Conservation (phyloP, 2,113 vertebrate genomes). For the Pterocles gutturalis region DNA sequence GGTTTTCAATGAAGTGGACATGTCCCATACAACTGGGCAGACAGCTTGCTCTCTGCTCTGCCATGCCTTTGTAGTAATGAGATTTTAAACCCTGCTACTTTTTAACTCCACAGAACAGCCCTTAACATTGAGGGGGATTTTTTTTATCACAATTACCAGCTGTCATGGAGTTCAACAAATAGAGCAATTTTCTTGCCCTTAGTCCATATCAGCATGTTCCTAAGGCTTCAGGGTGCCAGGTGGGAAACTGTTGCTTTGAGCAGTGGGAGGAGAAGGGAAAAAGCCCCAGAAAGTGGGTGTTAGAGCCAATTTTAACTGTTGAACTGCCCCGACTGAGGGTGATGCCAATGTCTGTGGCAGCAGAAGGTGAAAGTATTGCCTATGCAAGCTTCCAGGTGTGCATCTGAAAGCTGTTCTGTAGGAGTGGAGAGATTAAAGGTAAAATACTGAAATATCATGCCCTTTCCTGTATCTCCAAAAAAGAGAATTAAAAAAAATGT, state of each 20-base stretch:
- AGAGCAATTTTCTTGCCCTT: constrained; percentile 22
- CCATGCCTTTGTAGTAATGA: neutral
- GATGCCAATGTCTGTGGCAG: neutral
- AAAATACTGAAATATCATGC: neutral
- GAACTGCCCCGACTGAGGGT: neutral
- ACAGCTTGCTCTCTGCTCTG: neutral
- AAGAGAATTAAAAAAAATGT: neutral
- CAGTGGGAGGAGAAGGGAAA: neutral
- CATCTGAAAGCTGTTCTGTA: neutral
- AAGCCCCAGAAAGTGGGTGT: neutral
- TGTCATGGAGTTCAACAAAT: constrained; percentile 21
- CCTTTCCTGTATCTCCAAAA: neutral
- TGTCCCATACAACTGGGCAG: neutral
- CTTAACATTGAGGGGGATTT: neutral
- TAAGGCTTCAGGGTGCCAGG: neutral
- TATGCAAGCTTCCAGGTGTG: neutral
- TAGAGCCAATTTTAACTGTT: neutral
- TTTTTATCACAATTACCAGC: constrained; percentile 32
- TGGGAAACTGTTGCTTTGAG: constrained; percentile 16
- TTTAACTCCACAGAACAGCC: neutral
- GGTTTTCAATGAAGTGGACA: constrained; percentile 31
- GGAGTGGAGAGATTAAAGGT: neutral
- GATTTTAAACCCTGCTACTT: constrained; percentile 20
- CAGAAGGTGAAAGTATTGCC: neutral
- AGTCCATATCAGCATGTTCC: constrained; percentile 1